These are phyloP conservation scores for Meta bourneti DNA, from an alignment of 2,888 invertebrate genomes.

Conservation along the genomic window DNA sequence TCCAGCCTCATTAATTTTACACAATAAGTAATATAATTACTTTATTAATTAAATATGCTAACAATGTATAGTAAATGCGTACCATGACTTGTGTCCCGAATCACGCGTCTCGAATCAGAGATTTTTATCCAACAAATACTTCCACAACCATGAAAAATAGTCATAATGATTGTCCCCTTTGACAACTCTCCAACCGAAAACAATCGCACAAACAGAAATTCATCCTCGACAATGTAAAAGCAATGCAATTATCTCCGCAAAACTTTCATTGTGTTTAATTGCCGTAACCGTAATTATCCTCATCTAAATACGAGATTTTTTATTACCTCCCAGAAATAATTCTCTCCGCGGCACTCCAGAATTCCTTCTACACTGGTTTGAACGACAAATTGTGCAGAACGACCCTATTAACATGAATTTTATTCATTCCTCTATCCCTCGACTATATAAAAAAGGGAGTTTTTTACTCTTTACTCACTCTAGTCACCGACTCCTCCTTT, in stretches of 20 bases:
- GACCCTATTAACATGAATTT: conserved; percentile 40
- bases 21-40: no score
- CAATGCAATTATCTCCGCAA: not conserved
- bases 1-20: no score
- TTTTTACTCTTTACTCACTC: not conserved
- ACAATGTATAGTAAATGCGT: no score
- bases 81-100: no score
- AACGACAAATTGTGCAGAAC: conserved; percentile 20
- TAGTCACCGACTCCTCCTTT: not conserved
- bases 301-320: not conserved
- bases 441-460: not conserved
- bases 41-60: no score
- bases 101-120: no score
- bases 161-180: not conserved
- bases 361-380: not conserved
- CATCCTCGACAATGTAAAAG: not conserved
- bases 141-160: not conserved
- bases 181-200: not conserved
- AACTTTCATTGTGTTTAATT: not conserved
- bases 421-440: conserved; percentile 40
- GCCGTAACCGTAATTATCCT: not conserved
- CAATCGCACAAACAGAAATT: not conserved
- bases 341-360: not conserved
- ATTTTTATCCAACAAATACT: no score
- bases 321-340: not conserved